Base-by-base conservation (phyloP, 2,797 vertebrate genomes). In the Myotis vivesi region DNA sequence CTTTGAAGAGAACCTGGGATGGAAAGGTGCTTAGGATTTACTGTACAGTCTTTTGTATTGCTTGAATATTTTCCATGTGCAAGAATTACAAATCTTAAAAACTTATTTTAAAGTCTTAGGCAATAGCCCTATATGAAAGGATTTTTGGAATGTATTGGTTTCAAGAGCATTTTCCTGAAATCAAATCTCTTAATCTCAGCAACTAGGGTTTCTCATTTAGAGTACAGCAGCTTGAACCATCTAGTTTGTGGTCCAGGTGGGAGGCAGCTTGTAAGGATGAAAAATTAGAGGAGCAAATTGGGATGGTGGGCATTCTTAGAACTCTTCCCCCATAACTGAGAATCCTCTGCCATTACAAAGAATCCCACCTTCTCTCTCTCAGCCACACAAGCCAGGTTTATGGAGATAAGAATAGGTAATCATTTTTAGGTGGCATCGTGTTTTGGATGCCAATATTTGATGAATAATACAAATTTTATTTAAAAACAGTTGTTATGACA, bases 401-500 rank as follows among this genome's bases (percentile, higher is more conserved):
- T 57, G 75, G 55, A 81, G 25, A 57, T 49, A 53, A 72, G 46
- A 75, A 44, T 38, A 86, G 23, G 38, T 68, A 83, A 85, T 85
- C 85, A 81, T 72, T 88, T 89, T 94, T 86, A 77, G n/a, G 44
- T 87, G 49, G 55, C 20, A 51, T 68, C 4, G 8, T 80, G 55
- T 81, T 95, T 57, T 75, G 53, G 93, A 79, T 90, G 68, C 41
- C 87, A 85, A 41, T 82, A 87, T 93, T 88, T 90, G 82, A 83
- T 83, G 36, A 73, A 72, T 94, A 90, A 90, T 81, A 33, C 6
- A 92, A 73, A 81, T 93, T 95, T 91, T 87, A 87, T 85, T 95
- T 92, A 83, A 95, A 90, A 93, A 59, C 62, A 72, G 64, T 90
- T 94, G 73, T 94, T 93, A 93, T 46, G 85, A 92, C 57, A 80